Conservation (phyloP, 2,113 vertebrate genomes). For the Delphinus delphis region DNA sequence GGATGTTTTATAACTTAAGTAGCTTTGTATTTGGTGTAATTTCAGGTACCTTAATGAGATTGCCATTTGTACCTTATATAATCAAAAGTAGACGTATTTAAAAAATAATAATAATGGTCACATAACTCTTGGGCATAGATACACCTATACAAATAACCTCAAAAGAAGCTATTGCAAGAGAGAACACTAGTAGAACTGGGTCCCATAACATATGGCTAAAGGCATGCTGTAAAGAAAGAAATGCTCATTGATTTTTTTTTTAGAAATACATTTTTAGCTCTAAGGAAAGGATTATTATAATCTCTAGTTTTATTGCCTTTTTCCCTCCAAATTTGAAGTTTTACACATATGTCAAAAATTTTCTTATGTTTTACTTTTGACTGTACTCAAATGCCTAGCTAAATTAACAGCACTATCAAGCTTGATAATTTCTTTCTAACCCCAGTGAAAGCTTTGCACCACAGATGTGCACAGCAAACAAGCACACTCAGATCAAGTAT, state of each 20-base stretch:
- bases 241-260: background rate
- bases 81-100: conserved; percentile 6
- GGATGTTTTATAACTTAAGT: background rate
- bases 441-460: background rate
- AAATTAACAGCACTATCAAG: background rate
- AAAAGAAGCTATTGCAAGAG: background rate
- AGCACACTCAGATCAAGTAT: background rate
- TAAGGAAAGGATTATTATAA: conserved; percentile 23
- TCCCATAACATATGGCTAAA: conserved; percentile 14
- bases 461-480: background rate
- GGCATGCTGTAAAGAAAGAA: background rate
- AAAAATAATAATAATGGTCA: background rate
- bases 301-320: background rate
- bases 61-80: background rate
- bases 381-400: background rate
- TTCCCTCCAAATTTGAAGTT: conserved; percentile 9
- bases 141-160: background rate
- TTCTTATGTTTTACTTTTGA: background rate
- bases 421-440: background rate
- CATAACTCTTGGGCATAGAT: background rate
- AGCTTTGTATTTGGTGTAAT: background rate
- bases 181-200: background rate
- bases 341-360: background rate
- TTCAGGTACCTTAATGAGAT: background rate
- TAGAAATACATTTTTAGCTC: conserved; percentile 8